Evolutionary conservation across 2,113 vertebrate species (phyloP), one percentile per base, ranked within the genome.

Genomic region (Microcebus lehilahytsara): DNA sequence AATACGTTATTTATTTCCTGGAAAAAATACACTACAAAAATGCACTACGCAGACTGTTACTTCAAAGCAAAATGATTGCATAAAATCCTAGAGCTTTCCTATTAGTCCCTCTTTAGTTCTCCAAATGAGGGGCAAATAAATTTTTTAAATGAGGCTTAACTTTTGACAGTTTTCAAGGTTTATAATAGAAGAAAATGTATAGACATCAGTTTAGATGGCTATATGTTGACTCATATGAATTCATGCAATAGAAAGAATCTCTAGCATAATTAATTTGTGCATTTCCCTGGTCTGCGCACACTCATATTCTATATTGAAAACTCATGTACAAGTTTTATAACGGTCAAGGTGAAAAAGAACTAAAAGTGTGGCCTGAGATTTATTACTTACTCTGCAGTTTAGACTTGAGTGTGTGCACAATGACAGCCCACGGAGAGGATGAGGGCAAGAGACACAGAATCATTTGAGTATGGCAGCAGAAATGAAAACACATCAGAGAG

Each of bases 271-370:
- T 66, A 85, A 88, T 2, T 27, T 87, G 51, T 46, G 17, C 80
- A 9, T 84, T 74, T 91, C 37, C 40, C 56, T 94, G 23, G 53
- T 11, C 64, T n/a, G 1, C 4, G 2, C 85, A 22, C 0, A 51
- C 56, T 79, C 69, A 49, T 69, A 75, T 60, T 89, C 66, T 79
- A 37, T 79, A 80, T 58, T 85, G 85, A 89, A 88, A 96, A 93
- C 22, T 37, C 56, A 60, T 23, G 5, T 32, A 32, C 19, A 30
- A 34, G 49, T 34, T 96, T 85, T 19, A 3, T 80, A 86, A 78
- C 23, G 74, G 56, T 62, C 56, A 53, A 85, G 46, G 85, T 91
- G 81, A 66, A 91, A 91, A 91, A 78, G 37, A 78, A 78, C 62
- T 91, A 40, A 84, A 53, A 95, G 42, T 10, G 20, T 64, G 74